Base-by-base conservation (phyloP, 1,140 invertebrate genomes). In the Trichogramma pretiosum region DNA sequence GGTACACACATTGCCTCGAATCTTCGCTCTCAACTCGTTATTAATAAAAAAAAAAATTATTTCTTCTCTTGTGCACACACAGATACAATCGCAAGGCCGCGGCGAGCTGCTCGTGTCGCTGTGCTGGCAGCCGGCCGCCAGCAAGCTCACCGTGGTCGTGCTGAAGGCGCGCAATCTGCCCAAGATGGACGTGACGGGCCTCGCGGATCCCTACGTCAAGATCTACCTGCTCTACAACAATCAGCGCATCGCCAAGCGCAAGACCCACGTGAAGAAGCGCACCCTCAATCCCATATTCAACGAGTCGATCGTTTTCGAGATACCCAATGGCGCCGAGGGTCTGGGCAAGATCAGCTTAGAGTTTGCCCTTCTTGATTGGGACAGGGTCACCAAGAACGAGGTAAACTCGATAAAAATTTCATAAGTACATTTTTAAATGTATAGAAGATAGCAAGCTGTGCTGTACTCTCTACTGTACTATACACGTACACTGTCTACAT, bases 261-360 rank as follows among this genome's bases (percentile, higher is more conserved):
- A 98, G 75, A 99, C 96, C 0, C 93, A 97, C 63, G 93, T 98
- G 19, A 98, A 98, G 77, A 98, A 97, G 66, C 81, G 93, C 24
- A 98, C 95, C 3, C 74, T 96, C 42, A 96, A 93, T 72, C 96
- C 96, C 0, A 92, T 99, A 37, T 99, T 97, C 74, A 99, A 99
- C 72, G 95, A 99, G 72, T 94, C 90, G 16, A 98, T 89, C 63
- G 84, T 87, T 16, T 90, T 90, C 61, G 87, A 90, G 48, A 85
- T 90, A 52, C 87, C 87, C 0, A 73, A 75, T 35, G 74, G 79
- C 46, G 82, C 82, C 49, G 87, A 91, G 60, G 84, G 84, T 14
- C 80, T 97, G 37, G 86, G 90, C 56, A 88, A 87, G 60, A 85
- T 97, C 40, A 89, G 87, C 45, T 77, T 98, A 23, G 92, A 97